These are phyloP conservation scores for Drosophila novamexicana DNA, from an alignment of 1,140 invertebrate genomes.

Conservation along the genomic window DNA sequence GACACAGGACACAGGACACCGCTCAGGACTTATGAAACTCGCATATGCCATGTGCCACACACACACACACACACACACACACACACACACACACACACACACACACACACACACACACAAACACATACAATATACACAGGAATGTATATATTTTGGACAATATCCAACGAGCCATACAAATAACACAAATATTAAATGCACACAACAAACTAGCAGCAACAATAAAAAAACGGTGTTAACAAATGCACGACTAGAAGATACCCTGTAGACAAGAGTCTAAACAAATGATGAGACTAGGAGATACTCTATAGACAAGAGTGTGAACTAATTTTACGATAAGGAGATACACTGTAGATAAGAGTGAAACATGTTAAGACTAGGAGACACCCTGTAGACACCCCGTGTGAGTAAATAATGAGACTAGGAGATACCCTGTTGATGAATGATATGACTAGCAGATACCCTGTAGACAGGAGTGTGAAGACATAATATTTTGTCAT, in stretches of 20 bases:
- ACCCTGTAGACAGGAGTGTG: too few species aligned
- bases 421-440: neutral
- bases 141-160: slow-evolving; percentile 36
- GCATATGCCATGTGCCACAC: slow-evolving; percentile 21
- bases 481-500: neutral
- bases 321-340: neutral
- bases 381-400: neutral
- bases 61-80: slow-evolving; percentile 10
- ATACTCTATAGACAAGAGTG: neutral
- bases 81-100: neutral
- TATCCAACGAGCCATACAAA: slow-evolving; percentile 70
- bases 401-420: neutral
- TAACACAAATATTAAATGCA: slow-evolving; percentile 66
- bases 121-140: neutral
- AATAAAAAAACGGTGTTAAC: neutral
- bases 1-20: neutral
- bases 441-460: too few species aligned
- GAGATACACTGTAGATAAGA: neutral
- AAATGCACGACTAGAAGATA: neutral
- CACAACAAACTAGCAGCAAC: slow-evolving; percentile 45
- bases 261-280: neutral
- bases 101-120: slow-evolving; percentile 6
- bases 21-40: slow-evolving; percentile 34
- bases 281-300: neutral
- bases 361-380: neutral